Evolutionary conservation across 2,888 invertebrate genomes (phyloP).

Genomic region (Temnothorax ravouxi): DNA sequence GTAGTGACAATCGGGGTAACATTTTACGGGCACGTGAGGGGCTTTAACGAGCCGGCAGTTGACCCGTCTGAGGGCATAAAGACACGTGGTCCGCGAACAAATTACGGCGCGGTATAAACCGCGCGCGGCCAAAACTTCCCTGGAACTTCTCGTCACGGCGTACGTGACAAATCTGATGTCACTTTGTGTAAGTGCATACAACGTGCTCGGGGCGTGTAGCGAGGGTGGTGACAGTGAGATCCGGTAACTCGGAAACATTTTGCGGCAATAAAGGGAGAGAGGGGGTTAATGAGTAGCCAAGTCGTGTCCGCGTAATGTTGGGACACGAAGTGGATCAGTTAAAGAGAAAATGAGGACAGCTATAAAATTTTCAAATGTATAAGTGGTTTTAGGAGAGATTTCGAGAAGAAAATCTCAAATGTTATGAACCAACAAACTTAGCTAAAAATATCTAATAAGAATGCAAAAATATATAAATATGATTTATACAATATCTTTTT

Average conservation of each 20-base stretch:
- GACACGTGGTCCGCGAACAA: slow-evolving; percentile 65
- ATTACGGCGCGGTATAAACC: slow-evolving; percentile 71
- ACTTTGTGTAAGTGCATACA: slow-evolving; percentile 60
- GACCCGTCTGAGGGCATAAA: slow-evolving; percentile 70
- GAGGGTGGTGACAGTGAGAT: background rate
- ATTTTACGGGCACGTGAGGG: slow-evolving; percentile 66
- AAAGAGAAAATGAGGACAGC: slow-evolving; percentile 6
- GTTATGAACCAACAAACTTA: background rate
- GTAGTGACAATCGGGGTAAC: slow-evolving; percentile 55
- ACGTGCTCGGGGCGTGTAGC: slow-evolving; percentile 23
- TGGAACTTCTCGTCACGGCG: slow-evolving; percentile 65
- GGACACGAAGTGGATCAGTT: background rate
- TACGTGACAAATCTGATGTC: slow-evolving; percentile 76
- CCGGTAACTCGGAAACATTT: slow-evolving; percentile 63
- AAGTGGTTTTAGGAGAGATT: background rate
- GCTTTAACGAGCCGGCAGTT: slow-evolving; percentile 71
- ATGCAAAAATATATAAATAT: background rate
- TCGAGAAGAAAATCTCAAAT: background rate
- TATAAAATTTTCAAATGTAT: background rate
- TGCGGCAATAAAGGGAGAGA: slow-evolving; percentile 44
- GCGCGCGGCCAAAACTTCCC: slow-evolving; percentile 65
- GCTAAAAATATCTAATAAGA: background rate
- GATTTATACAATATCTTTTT: background rate
- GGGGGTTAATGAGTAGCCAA: slow-evolving; percentile 68
- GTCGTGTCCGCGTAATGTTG: slow-evolving; percentile 49